phyloP scores from a whole-genome alignment of 2,888 invertebrate genomes.

The Papilio protenor region DNA sequence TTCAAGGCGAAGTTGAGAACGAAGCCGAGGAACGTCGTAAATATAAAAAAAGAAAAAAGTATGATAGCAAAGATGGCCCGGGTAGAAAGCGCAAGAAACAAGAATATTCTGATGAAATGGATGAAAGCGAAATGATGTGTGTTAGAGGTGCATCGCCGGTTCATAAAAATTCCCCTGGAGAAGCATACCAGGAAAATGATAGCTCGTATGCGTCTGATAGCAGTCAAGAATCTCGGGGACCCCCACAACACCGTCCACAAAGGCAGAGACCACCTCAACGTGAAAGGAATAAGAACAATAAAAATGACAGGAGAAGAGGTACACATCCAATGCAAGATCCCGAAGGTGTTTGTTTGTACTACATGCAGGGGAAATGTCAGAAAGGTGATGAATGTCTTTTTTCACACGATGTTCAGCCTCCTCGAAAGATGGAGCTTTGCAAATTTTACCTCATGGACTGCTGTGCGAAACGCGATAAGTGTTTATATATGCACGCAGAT shows the following conservation, averaged over 20 bases:
- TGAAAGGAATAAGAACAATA: conserved; percentile 81
- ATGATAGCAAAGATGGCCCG: conserved; percentile 83
- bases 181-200: conserved; percentile 79
- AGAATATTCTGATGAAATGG: conserved; percentile 84
- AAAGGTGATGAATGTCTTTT: conserved; percentile 93
- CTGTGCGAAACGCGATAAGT: conserved; percentile 97
- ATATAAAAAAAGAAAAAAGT: conserved; percentile 84
- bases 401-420: conserved; percentile 92
- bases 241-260: conserved; percentile 75
- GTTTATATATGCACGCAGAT: conserved; percentile 97
- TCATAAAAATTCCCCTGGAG: conserved; percentile 62
- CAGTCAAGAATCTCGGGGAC: conserved; percentile 82
- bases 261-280: conserved; percentile 69
- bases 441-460: conserved; percentile 98
- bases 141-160: conserved; percentile 90
- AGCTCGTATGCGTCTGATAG: conserved; percentile 83
- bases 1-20: conserved; percentile 71
- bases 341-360: conserved; percentile 92
- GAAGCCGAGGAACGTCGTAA: conserved; percentile 81
- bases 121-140: conserved; percentile 92
- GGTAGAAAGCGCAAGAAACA: conserved; percentile 84
- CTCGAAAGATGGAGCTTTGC: conserved; percentile 96
- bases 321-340: conserved; percentile 86
- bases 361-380: conserved; percentile 95
- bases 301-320: conserved; percentile 81